Base-by-base conservation (phyloP, 2,113 vertebrate species). In the Cavia aperea region DNA sequence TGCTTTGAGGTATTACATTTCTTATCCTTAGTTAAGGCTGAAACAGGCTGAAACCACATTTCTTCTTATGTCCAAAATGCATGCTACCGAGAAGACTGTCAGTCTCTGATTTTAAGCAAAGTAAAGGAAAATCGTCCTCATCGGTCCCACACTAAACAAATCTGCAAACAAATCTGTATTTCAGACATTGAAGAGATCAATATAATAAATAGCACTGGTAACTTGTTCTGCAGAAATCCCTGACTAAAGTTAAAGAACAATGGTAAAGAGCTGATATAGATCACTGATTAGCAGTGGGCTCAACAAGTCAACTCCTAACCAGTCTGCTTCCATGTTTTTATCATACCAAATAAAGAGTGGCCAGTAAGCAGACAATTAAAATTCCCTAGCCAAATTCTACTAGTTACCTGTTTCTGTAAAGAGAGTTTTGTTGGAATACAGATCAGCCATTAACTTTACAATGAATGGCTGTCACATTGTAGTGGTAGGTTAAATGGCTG, bases 381-480 rank as follows among this genome's bases (percentile, higher is more conserved):
- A 46, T 92, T 16, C 26, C 26, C 8, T 43, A 72, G 78, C 7
- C 62, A 89, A 90, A 81, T 31, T 72, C 31, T 16, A 9, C 2
- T 63, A 62, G 13, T 36, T 58, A 49, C 7, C 4, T 83, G 16
- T 86, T 58, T 91, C 82, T 77, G 5, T 36, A 91, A 68, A 66
- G 68, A 89, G 95, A 73, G 36, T 90, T 81, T 73, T 81, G 39
- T 9, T 89, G 58, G 24, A 73, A 95, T 54, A 90, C 8, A 93
- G 88, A 94, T 77, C 9, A 86, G 1, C 7, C 79, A 24, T 91
- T 60, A 33, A 87, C 89, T 90, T 73, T 60, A 65, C 23, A 58
- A 54, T 68, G 6, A 3, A 70, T 83, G 43, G 39, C 18, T 88
- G 66, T 84, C 3, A 68, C 14, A 39, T 51, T 68, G 82, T 10